phyloP scores from a whole-genome alignment of 2,888 invertebrate genomes.

The Creontiades dilutus region DNA sequence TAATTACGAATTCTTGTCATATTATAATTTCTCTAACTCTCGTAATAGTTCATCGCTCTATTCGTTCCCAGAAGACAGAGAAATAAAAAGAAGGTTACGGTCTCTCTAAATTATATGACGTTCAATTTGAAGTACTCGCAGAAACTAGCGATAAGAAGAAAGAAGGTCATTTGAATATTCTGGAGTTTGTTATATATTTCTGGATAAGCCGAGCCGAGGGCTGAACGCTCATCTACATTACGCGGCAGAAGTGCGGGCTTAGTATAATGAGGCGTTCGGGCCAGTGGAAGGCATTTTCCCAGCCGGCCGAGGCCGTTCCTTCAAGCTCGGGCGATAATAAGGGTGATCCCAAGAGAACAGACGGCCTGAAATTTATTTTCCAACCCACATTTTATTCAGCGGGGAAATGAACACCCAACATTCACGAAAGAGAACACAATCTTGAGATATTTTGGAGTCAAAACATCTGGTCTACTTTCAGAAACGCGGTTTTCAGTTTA shows the following conservation, averaged over 20 bases:
- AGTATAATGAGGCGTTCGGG: slow-evolving; percentile 26
- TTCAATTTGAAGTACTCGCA: not conserved
- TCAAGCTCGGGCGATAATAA: not conserved
- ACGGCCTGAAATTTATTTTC: no score
- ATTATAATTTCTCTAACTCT: no score
- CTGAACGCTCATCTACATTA: slow-evolving; percentile 14
- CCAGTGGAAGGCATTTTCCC: not conserved
- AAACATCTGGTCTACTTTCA: no score
- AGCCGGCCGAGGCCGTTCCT: not conserved
- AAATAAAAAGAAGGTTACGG: not conserved
- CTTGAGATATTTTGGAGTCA: no score
- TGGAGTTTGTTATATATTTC: not conserved
- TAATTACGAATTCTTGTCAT: no score
- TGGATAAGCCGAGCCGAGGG: not conserved
- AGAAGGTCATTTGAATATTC: not conserved
- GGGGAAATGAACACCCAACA: no score
- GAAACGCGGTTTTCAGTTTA: no score
- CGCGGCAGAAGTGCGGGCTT: slow-evolving; percentile 32
- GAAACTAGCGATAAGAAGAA: not conserved
- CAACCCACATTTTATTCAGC: no score
- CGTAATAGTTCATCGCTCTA: no score
- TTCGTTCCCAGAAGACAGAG: not conserved
- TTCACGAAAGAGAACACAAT: no score
- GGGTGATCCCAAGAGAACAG: not conserved
- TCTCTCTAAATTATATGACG: not conserved